Percentiles rank a stretch among this genome's conserved stretches.
Evolutionary conservation across 2,888 invertebrate species (phyloP).

Genomic region (Orchesellides sinensis): DNA sequence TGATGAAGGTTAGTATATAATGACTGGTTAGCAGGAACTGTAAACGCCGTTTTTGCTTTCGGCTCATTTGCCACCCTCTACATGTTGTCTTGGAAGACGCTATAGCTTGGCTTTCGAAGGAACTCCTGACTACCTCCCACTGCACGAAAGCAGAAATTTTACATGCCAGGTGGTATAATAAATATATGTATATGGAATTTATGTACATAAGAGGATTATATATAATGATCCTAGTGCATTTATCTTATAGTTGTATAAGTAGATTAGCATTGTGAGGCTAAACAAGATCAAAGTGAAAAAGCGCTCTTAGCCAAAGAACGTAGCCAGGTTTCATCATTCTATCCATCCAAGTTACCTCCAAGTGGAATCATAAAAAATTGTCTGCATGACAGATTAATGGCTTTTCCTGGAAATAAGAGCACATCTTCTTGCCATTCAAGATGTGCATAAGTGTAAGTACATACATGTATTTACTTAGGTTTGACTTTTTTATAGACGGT

Average conservation of each 20-base stretch:
- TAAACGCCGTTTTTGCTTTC: not conserved
- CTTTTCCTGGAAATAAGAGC: constrained; percentile 28
- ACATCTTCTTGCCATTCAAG: not conserved
- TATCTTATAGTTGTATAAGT: not conserved
- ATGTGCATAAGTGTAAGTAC: too few relatives aligned
- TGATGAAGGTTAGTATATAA: constrained; percentile 30
- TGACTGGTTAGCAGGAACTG: too few relatives aligned
- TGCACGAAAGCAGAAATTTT: too few relatives aligned
- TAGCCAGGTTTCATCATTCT: constrained; percentile 17
- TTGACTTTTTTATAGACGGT: too few relatives aligned
- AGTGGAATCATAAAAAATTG: constrained; percentile 25
- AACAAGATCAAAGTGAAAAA: constrained; percentile 9
- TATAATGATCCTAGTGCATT: not conserved
- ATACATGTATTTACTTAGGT: too few relatives aligned
- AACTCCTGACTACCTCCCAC: too few relatives aligned
- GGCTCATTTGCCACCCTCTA: constrained; percentile 25
- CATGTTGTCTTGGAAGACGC: constrained; percentile 2
- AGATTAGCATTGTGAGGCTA: not conserved
- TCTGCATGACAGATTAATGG: constrained; percentile 40
- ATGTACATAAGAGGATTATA: constrained; percentile 1
- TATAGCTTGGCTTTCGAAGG: too few relatives aligned
- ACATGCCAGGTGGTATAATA: not conserved
- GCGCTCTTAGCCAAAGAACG: constrained; percentile 1
- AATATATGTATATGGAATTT: not conserved
- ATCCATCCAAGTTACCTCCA: constrained; percentile 6